Conservation (phyloP, 1,140 invertebrate species). For the Procambarus virginalis region DNA sequence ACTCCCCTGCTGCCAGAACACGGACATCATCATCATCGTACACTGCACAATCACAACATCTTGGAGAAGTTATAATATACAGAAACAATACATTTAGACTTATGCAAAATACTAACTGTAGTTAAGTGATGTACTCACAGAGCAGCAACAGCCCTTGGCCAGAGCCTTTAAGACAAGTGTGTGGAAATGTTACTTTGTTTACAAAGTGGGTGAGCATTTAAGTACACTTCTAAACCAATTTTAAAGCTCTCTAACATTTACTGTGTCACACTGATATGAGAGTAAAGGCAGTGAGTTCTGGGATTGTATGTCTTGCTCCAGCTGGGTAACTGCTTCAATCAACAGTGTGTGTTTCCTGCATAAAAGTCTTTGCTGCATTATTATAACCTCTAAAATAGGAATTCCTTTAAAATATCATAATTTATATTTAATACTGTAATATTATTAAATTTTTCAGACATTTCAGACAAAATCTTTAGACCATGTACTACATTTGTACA, state of each 20-base stretch:
- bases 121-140: not conserved
- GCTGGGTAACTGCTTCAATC: not conserved
- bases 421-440: conserved; percentile 9
- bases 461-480: not conserved
- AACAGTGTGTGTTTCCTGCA: not conserved
- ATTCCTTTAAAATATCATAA: conserved; percentile 22
- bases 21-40: conserved; percentile 3
- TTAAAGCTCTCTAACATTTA: not conserved
- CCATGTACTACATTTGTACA: not conserved
- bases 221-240: not conserved
- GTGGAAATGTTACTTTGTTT: not conserved
- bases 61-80: conserved; percentile 16
- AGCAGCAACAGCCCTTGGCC: not conserved
- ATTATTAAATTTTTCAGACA: conserved; percentile 4
- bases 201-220: not conserved
- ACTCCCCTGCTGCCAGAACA: not conserved
- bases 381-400: conserved; percentile 11
- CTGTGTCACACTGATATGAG: not conserved
- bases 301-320: not conserved
- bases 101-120: not conserved
- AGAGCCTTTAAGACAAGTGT: not conserved
- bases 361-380: conserved; percentile 14
- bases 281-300: not conserved
- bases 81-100: conserved; percentile 28
- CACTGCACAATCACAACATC: conserved; percentile 21